Percentiles rank a stretch among this genome's conserved stretches.
Evolutionary conservation across 92 coral and sea anemone species (phyloP).

Genomic region (Palythoa grandis): DNA sequence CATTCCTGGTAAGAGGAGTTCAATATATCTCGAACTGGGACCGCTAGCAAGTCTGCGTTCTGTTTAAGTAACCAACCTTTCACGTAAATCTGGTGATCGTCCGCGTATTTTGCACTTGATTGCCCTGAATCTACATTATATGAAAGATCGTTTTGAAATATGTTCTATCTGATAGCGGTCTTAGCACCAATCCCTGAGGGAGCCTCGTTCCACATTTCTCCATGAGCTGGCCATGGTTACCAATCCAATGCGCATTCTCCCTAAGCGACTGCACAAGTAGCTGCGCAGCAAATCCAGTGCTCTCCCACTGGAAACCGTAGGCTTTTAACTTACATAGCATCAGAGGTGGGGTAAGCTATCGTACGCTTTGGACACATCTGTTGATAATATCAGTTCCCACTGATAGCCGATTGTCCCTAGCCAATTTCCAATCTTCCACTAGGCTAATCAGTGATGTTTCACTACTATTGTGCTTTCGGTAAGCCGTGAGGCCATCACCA

Average conservation of each 20-base stretch:
- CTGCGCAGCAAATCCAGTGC: conserved; percentile 43
- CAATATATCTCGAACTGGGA: too few species aligned
- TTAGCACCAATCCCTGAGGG: conserved; percentile 57
- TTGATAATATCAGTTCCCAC: conserved; percentile 56
- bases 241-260: conserved; percentile 51
- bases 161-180: background rate
- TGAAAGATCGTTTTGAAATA: too few species aligned
- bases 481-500: conserved; percentile 30
- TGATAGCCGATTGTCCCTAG: conserved; percentile 40
- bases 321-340: conserved; percentile 27
- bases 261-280: conserved; percentile 38
- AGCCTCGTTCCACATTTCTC: conserved; percentile 50
- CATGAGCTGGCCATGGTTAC: conserved; percentile 28
- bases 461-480: conserved; percentile 11
- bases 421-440: conserved; percentile 54
- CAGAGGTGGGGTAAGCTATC: conserved; percentile 49
- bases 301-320: background rate
- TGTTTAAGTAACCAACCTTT: too few species aligned
- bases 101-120: too few species aligned
- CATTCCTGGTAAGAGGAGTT: too few species aligned
- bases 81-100: too few species aligned
- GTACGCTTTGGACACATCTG: conserved; percentile 61
- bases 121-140: too few species aligned
- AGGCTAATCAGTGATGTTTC: conserved; percentile 35
- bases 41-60: too few species aligned